Percentiles rank a stretch among this genome's conserved stretches.
Conservation (phyloP, 2,888 invertebrate species). For the Diplolepis rosae region DNA sequence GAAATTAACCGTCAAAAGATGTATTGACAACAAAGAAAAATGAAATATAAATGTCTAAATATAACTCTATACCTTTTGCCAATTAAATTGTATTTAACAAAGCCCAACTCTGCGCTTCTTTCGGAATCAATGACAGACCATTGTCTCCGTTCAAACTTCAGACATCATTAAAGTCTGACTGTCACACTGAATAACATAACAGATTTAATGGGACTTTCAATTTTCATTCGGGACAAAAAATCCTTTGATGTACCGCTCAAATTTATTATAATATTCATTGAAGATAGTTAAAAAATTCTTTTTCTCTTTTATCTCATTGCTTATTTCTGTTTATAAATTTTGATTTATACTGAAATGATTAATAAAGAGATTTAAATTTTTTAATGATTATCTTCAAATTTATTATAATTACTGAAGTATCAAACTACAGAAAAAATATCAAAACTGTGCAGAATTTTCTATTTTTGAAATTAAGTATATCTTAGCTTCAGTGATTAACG, state of each 20-base stretch:
- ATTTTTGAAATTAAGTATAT: too few species aligned
- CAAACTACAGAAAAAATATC: too few species aligned
- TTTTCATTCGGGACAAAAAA: background rate
- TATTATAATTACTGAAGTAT: too few species aligned
- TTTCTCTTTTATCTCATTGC: background rate
- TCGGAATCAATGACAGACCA: background rate
- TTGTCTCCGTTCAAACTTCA: background rate
- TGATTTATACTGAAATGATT: too few species aligned
- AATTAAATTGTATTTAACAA: slow-evolving; percentile 25
- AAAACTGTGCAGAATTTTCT: too few species aligned
- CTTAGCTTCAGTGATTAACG: too few species aligned
- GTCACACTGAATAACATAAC: slow-evolving; percentile 2
- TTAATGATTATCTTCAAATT: too few species aligned
- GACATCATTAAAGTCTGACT: background rate
- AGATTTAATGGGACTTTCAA: background rate
- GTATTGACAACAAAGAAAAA: slow-evolving; percentile 33
- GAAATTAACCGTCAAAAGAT: slow-evolving; percentile 31
- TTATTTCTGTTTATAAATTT: background rate
- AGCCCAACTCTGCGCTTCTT: slow-evolving; percentile 8
- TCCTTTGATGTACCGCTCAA: background rate
- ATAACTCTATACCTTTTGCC: background rate
- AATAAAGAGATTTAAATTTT: too few species aligned
- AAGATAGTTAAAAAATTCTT: background rate
- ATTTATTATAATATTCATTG: slow-evolving; percentile 10
- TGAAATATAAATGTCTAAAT: slow-evolving; percentile 33